Evolutionary conservation across 2,888 invertebrate species (phyloP), one percentile per base, ranked within the genome.

Genomic region (Eupithecia pulchellata): DNA sequence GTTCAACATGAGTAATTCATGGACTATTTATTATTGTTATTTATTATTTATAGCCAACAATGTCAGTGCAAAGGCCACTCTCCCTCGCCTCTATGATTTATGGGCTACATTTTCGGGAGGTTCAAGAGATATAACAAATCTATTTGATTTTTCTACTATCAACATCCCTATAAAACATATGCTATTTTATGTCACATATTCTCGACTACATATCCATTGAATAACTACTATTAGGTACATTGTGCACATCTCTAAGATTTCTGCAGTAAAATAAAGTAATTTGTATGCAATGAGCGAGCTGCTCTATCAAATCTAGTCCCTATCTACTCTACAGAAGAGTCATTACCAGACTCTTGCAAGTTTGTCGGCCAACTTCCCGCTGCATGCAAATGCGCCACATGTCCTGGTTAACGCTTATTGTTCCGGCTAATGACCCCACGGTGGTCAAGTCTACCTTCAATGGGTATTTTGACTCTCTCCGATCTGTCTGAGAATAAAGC

Each of bases 351-450:
- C 61, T 57, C 34, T 39, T 29, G 42, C 57, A 29, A 66, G 66
- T 58, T 34, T 25, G 58, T 58, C 27, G 64, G 66, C 68, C 36
- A 71, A 60, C 60, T 69, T 60, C 34, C 61, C 61, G 66, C 70
- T 62, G 62, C 65, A 76, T 76, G 75, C 75, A 73, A 75, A 76
- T 76, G 61, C 64, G 36, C 32, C 69, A 71, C 73, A 72, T 75
- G 71, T 70, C 68, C 65, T 68, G 75, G 25, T 72, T 76, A 74
- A 69, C 72, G 72, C 69, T 32, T 42, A 76, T 69, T 73, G 72
- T 69, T 61, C 13, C 14, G 58, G 17, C 61, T 61, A 61, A 61
- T 61, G 61, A 74, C 62, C 71, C 64, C 68, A 32, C 65, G 64
- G 58, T 47, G 30, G 27, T 55, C 39, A 73, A 68, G 68, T 71